phyloP scores from a whole-genome alignment of 2,888 invertebrate species.

The Eupithecia subfuscata region DNA sequence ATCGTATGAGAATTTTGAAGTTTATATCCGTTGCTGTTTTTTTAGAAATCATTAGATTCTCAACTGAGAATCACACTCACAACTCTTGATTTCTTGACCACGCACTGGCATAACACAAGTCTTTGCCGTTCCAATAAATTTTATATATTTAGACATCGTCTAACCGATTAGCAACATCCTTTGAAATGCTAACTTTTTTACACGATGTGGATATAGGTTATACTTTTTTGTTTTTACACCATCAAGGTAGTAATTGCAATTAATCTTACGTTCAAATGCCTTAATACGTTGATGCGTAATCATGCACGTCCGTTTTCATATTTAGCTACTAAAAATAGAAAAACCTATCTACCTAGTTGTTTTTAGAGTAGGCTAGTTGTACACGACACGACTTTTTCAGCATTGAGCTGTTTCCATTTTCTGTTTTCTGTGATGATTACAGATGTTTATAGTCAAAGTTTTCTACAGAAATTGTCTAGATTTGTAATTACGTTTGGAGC shows the following conservation, averaged over 20 bases:
- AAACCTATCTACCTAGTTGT: background rate
- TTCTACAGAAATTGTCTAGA: background rate
- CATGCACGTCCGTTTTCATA: conserved; percentile 59
- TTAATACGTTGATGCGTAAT: conserved; percentile 45
- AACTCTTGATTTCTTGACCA: background rate
- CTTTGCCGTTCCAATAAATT: background rate
- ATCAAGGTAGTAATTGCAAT: conserved; percentile 21
- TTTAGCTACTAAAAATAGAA: conserved; percentile 45
- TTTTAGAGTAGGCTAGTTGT: background rate
- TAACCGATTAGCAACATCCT: background rate
- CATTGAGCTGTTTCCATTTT: background rate
- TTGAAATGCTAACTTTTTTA: background rate
- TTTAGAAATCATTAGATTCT: background rate
- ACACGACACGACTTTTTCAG: conserved; percentile 32
- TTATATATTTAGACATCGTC: background rate
- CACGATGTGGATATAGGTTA: background rate
- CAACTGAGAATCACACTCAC: background rate
- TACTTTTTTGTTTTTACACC: conserved; percentile 11
- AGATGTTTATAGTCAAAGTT: no score
- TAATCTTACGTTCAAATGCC: conserved; percentile 25
- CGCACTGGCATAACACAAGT: background rate
- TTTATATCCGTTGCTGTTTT: background rate
- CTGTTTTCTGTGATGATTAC: background rate
- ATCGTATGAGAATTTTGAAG: background rate
- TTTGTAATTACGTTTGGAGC: no score